Conservation (phyloP, 2,888 invertebrate genomes). For the Lithophane semibrunnea region DNA sequence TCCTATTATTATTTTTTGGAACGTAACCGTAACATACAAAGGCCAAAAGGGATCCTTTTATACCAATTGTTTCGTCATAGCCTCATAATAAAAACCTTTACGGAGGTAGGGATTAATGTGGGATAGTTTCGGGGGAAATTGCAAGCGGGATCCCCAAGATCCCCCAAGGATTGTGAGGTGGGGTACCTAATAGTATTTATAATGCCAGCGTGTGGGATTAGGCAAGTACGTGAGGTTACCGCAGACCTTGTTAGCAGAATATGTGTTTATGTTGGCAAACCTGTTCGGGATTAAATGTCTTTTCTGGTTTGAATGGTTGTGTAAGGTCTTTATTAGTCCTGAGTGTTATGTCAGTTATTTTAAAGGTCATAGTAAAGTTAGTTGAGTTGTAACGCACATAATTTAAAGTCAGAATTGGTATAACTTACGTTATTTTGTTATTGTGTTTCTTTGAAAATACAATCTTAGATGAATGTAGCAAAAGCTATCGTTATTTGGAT, state of each 20-base stretch:
- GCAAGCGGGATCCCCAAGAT: conserved; percentile 72
- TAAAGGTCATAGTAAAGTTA: conserved; percentile 17
- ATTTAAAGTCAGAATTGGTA: not conserved
- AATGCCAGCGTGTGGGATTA: conserved; percentile 81
- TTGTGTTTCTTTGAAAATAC: not conserved
- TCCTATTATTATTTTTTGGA: conserved; percentile 65
- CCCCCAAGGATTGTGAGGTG: conserved; percentile 68
- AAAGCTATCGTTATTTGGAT: not conserved
- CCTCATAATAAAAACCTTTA: conserved; percentile 81
- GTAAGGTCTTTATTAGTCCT: conserved; percentile 52
- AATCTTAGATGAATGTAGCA: not conserved
- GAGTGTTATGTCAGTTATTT: conserved; percentile 18
- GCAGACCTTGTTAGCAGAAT: conserved; percentile 66
- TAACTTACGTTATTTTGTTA: not conserved
- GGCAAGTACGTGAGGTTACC: conserved; percentile 74
- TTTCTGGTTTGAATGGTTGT: conserved; percentile 45
- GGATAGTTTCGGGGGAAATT: conserved; percentile 80
- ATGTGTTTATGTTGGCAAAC: conserved; percentile 66
- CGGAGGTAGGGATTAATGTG: conserved; percentile 80
- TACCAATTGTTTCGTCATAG: conserved; percentile 81
- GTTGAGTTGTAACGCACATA: not conserved
- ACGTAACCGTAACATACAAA: conserved; percentile 56
- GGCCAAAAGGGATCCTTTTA: conserved; percentile 71
- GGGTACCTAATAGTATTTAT: conserved; percentile 84
- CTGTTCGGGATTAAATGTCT: conserved; percentile 61